Evolutionary conservation across 2,113 vertebrate species (phyloP).

Genomic region (Poeciliopsis turrubarensis): DNA sequence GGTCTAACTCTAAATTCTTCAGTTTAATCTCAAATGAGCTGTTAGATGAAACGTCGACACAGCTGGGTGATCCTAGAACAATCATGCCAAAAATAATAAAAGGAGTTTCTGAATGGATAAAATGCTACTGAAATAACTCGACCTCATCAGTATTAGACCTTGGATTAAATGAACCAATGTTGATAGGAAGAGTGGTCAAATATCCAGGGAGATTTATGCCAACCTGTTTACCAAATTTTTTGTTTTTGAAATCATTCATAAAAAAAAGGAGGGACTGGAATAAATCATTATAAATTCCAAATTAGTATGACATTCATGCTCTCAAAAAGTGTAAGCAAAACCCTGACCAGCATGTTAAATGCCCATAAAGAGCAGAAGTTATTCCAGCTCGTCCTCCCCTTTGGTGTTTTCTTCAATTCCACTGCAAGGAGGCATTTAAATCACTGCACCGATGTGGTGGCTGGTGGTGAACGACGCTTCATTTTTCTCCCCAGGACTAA

Average conservation of each 20-base stretch:
- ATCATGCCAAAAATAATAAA: too few species aligned
- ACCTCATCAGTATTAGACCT: too few species aligned
- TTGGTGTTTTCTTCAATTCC: slow-evolving; percentile 8
- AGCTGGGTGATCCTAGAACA: too few species aligned
- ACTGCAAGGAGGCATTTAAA: slow-evolving; percentile 35
- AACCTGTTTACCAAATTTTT: not conserved
- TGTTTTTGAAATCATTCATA: not conserved
- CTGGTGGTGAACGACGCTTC: slow-evolving; percentile 59
- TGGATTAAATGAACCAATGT: too few species aligned
- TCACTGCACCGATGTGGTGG: slow-evolving; percentile 35
- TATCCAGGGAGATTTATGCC: too few species aligned
- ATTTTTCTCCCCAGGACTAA: slow-evolving; percentile 75
- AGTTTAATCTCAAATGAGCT: not conserved
- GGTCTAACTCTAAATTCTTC: not conserved
- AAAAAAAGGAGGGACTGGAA: not conserved
- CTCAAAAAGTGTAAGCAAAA: not conserved
- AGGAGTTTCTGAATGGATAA: too few species aligned
- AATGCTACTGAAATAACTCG: too few species aligned
- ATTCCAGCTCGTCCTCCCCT: slow-evolving; percentile 12
- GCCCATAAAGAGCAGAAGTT: not conserved
- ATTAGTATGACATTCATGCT: not conserved
- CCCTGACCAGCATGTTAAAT: not conserved
- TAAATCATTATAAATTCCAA: not conserved
- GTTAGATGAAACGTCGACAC: too few species aligned
- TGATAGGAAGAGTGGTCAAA: too few species aligned